Evolutionary conservation across 1,140 invertebrate genomes (phyloP), one percentile per base, ranked within the genome.

Genomic region (Ladona fulva): DNA sequence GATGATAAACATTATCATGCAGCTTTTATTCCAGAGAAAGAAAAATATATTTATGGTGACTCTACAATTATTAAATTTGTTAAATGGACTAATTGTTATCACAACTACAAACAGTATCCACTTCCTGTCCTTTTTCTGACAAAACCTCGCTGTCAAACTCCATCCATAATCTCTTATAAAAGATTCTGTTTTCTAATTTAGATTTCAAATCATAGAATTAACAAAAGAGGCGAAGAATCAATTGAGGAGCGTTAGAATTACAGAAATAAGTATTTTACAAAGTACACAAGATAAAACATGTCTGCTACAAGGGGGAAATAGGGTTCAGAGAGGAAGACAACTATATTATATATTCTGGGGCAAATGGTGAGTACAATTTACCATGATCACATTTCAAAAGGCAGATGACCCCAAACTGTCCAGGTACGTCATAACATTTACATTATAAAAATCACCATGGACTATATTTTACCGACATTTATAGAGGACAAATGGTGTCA

Each of bases 381-480:
- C 52, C 52, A 66, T 66, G 52, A 66, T 66, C 52, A 66, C 52
- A 66, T 66, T 66, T 66, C 14, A 12, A 66, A 66, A 66, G 52
- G 52, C 52, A 66, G n/a, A 66, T 22, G 52, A 66, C 52, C 52
- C 52, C 52, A 66, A 66, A 66, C 52, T 66, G 52, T 66, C 52
- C 52, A 66, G 52, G 52, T 66, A 66, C 52, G 52, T 66, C 52
- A 66, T 66, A 19, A 66, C 14, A 66, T 66, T 66, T 66, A 66
- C 52, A 66, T 66, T 66, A 66, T 66, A 66, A 66, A 66, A 66
- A 66, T 66, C 52, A 66, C 52, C 52, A 66, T 66, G 52, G 52
- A 66, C 52, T 66, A 66, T 6, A 66, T 66, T n/a, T 66, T 66
- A 66, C 12, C 52, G 14, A 66, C 52, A 66, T 22, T 66, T 19